phyloP scores from a whole-genome alignment of 2,797 vertebrate species.

The Rhinichthys osculus region DNA sequence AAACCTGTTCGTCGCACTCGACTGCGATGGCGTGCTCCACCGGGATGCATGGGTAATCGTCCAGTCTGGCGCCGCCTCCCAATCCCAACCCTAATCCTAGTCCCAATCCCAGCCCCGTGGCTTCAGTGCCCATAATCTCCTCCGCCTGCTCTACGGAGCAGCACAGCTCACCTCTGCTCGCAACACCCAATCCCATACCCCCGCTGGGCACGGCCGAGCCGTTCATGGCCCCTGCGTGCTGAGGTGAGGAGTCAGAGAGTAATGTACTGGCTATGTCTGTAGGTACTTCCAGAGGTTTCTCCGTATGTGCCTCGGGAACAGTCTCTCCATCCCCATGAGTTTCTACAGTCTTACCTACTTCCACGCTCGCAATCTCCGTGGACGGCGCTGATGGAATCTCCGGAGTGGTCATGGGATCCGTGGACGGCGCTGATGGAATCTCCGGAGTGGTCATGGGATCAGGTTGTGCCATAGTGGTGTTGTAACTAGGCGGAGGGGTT shows the following conservation, averaged over 20 bases:
- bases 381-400: slow-evolving; percentile 68
- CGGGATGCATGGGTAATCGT: slow-evolving; percentile 90
- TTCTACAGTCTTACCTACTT: slow-evolving; percentile 73
- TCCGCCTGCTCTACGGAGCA: slow-evolving; percentile 94
- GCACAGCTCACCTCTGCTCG: slow-evolving; percentile 72
- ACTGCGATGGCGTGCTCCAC: slow-evolving; percentile 96
- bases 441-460: slow-evolving; percentile 52
- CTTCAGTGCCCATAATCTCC: slow-evolving; percentile 96
- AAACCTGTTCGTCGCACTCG: slow-evolving; percentile 95
- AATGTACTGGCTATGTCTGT: slow-evolving; percentile 22
- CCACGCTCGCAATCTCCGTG: slow-evolving; percentile 79
- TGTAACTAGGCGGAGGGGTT: slow-evolving; percentile 85
- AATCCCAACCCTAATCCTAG: slow-evolving; percentile 65
- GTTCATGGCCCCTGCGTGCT: slow-evolving; percentile 78
- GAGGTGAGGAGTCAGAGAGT: slow-evolving; percentile 46
- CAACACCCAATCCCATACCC: slow-evolving; percentile 56
- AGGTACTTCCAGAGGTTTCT: slow-evolving; percentile 50
- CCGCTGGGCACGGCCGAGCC: slow-evolving; percentile 71
- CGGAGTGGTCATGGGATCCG: slow-evolving; percentile 58
- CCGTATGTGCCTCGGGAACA: slow-evolving; percentile 47
- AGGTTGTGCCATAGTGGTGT: slow-evolving; percentile 71
- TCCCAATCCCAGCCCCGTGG: slow-evolving; percentile 77
- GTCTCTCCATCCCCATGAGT: slow-evolving; percentile 57
- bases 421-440: slow-evolving; percentile 71
- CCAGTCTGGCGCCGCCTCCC: slow-evolving; percentile 80